Evolutionary conservation across 2,888 invertebrate species (phyloP), one percentile per base, ranked within the genome.

Genomic region (Meteorus cinctellus): DNA sequence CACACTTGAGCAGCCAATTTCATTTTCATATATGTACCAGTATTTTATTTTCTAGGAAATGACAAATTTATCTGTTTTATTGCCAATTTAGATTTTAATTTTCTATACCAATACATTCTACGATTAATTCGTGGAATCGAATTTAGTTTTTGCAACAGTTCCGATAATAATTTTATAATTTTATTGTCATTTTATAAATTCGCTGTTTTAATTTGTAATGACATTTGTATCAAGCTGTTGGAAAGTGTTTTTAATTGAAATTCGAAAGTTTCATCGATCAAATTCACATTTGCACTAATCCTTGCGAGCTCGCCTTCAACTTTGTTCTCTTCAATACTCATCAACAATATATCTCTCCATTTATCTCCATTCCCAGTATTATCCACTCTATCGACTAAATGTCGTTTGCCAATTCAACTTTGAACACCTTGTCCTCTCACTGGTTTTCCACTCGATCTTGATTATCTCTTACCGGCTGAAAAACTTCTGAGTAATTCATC

Each of bases 401-500:
- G 65, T 65, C 65, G 10, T 34, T 41, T 12, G 34, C 65, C 65
- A 65, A 41, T 65, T 34, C 65, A 65, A 65, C 36, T 65, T 36
- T n/a, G 36, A 65, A 27, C 67, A 67, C 45, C 19, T 19, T 55
- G 55, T 67, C 29, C 45, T 6, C 14, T 48, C n/a, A 29, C 8
- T 24, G 48, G 6, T 3, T 41, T 48, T 29, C 14, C 48, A 29
- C 69, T 69, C 51, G 5, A 69, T 69, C 55, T 19, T n/a, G 14
- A 31, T 69, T 31, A 51, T 19, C 55, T 31, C 31, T 36, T 24
- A 19, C 55, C 19, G 19, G 4, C 65, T 19, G 12, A 19, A 31
- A 55, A 69, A 55, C 29, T 69, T 34, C 8, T 31, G 4, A 55
- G 31, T 51, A 69, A 69, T 69, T 69, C 31, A 69, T 55, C 14